A percentile compares a stretch with the other conserved stretches of the same genome.
phyloP scores from a whole-genome alignment of 2,113 vertebrate genomes.

The Fregetta grallaria region DNA sequence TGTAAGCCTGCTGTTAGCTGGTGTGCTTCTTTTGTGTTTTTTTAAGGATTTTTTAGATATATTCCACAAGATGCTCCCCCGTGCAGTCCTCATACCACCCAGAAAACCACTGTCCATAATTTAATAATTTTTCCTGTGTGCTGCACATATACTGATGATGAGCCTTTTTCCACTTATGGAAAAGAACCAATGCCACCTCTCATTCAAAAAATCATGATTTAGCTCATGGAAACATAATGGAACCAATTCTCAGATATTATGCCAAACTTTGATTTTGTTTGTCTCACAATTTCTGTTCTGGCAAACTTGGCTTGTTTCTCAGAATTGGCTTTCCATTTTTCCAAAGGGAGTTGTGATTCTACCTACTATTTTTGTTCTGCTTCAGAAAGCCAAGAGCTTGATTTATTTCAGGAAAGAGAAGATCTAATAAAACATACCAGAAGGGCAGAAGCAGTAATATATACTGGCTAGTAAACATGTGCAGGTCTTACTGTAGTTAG shows the following conservation, averaged over 20 bases:
- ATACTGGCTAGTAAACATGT: background rate
- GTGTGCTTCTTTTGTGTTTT: background rate
- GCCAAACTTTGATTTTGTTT: background rate
- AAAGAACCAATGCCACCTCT: background rate
- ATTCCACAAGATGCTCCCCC: background rate
- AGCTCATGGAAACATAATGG: background rate
- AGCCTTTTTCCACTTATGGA: background rate
- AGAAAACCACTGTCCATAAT: background rate
- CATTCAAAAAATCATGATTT: background rate
- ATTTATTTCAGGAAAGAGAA: background rate
- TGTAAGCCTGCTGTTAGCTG: background rate
- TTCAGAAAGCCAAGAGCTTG: background rate
- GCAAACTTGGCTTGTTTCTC: fast-evolving
- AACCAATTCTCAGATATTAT: background rate
- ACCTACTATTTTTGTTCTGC: background rate
- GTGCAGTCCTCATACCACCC: background rate
- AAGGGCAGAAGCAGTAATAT: background rate
- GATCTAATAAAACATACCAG: background rate
- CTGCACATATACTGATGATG: fast-evolving
- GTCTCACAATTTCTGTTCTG: background rate
- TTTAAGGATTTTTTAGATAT: background rate
- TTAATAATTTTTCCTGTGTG: background rate
- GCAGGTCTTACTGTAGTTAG: background rate
- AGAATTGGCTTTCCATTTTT: background rate
- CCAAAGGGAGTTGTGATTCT: background rate